phyloP scores from a whole-genome alignment of 1,140 invertebrate genomes.

The Conopomorpha cramerella region DNA sequence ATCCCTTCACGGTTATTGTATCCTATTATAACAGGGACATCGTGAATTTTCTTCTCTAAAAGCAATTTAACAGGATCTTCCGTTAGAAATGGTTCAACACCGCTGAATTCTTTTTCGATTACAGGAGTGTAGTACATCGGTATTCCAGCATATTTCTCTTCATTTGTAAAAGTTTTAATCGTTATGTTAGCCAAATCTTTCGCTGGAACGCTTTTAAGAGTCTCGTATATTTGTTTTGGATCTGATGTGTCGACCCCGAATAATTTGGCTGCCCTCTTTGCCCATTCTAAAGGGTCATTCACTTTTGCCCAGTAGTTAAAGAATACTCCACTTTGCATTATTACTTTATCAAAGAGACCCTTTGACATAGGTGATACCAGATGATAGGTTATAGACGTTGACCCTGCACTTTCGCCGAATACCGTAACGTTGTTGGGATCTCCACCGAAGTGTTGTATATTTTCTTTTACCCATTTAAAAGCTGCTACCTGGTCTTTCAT shows the following conservation, averaged over 20 bases:
- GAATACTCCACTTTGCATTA: slow-evolving; percentile 61
- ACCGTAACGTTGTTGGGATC: slow-evolving; percentile 48
- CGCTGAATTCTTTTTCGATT: slow-evolving; percentile 25
- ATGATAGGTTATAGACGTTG: slow-evolving; percentile 49
- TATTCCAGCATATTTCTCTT: slow-evolving; percentile 22
- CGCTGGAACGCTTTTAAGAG: slow-evolving; percentile 23
- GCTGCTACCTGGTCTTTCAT: slow-evolving; percentile 54
- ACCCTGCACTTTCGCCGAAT: slow-evolving; percentile 56
- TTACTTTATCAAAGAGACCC: slow-evolving; percentile 61
- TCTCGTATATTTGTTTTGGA: slow-evolving; percentile 24
- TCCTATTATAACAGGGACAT: slow-evolving; percentile 38
- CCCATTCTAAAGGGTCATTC: slow-evolving; percentile 21
- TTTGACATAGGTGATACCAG: slow-evolving; percentile 58
- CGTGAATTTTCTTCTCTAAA: slow-evolving; percentile 21
- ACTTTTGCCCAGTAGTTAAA: slow-evolving; percentile 35
- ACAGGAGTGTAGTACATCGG: slow-evolving; percentile 29
- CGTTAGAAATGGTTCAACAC: slow-evolving; percentile 30
- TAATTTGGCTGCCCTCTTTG: slow-evolving; percentile 23
- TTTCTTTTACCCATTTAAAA: slow-evolving; percentile 47
- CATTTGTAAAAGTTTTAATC: slow-evolving; percentile 21
- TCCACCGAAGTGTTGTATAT: slow-evolving; percentile 48
- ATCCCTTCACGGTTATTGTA: slow-evolving; percentile 27
- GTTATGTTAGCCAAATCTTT: slow-evolving; percentile 24
- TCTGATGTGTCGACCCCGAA: slow-evolving; percentile 23
- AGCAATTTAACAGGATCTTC: slow-evolving; percentile 22